Base-by-base conservation (phyloP, 2,888 invertebrate species). In the Ophion obscuratus region DNA sequence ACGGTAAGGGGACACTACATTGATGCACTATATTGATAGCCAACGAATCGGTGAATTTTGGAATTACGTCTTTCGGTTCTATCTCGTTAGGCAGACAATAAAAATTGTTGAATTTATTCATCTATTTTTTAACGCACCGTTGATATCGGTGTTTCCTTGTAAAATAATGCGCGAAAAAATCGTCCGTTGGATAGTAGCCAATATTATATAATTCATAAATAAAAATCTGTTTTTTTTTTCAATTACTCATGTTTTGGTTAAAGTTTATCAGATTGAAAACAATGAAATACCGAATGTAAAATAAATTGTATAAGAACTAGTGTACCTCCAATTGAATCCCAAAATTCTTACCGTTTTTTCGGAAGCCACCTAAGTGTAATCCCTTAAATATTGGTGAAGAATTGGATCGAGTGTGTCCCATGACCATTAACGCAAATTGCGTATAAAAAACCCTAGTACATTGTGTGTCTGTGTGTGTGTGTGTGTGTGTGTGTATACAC, bases 371-470 rank as follows among this genome's bases (percentile, higher is more conserved):
- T 6, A 68, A 68, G 74, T 81, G 44, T 24, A 57, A 6, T 14
- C 59, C 68, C 24, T 64, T 83, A 68, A 83, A 47, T 73, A 74
- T 77, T 80, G 73, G 57, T n/a, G 64, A 80, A 77, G 73, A 67
- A 81, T 84, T 77, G 71, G 59, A 84, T 81, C 84, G 76, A 77
- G 59, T 64, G 75, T 84, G 81, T 81, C 64, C 83, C 44, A 68
- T 80, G 78, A 81, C 84, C 86, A 88, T 88, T 87, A 88, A 84
- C 84, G 86, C 84, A 86, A 88, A 88, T 88, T 85, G 88, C 82
- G 87, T 85, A 83, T 88, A 85, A 87, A 87, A 88, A 88, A 88
- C 83, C 83, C 62, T 78, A 66, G 82, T 66, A 84, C 73, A 71
- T 73, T 76, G 20, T 20, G 20, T 44, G 44, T 31, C 31, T 31